Base-by-base conservation (phyloP, 2,113 vertebrate genomes). In the Saimiri boliviensis region DNA sequence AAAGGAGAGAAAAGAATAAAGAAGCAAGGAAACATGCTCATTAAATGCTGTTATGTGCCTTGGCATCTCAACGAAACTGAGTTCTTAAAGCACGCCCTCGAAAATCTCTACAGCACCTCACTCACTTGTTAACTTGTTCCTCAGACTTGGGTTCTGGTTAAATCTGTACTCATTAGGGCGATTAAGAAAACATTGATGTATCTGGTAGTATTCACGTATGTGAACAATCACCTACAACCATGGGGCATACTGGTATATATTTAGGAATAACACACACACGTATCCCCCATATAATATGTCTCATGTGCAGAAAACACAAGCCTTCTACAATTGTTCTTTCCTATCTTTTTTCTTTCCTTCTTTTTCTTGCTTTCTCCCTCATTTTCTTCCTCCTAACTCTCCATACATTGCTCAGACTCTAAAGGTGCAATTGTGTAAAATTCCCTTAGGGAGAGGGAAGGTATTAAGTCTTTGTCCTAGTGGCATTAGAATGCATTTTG, bases 81-180 rank as follows among this genome's bases (percentile, higher is more conserved):
- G 54, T 73, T 82, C 92, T 96, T 71, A 79, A 52, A 79, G 63
- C 30, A 2, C n/a, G 4, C 35, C 5, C 87, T 82, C 27, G 23
- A 23, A 87, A 42, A 23, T 77, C 60, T 58, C 58, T 21, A 23
- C 21, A 30, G 32, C 71, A 35, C 5, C 9, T 86, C 86, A 32
- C 52, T 60, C 58, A 66, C 58, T 37, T 5, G 0, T 40, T 89
- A 77, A 45, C 73, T 74, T 47, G 14, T 35, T 92, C 23, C 32
- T 71, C 58, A 56, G 70, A 60, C 54, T 37, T 13, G 47, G 56
- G 35, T 32, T 84, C 94, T 81, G 45, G 47, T 79, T 68, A 66
- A 84, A 79, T 83, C 60, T 76, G 37, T 49, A 77, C 66, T 96
- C 47, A 70, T 81, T 85, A 86, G 85, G 14, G 20, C 45, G 40